phyloP scores from a whole-genome alignment of 2,888 invertebrate species.

The Ecliptopera silaceata region DNA sequence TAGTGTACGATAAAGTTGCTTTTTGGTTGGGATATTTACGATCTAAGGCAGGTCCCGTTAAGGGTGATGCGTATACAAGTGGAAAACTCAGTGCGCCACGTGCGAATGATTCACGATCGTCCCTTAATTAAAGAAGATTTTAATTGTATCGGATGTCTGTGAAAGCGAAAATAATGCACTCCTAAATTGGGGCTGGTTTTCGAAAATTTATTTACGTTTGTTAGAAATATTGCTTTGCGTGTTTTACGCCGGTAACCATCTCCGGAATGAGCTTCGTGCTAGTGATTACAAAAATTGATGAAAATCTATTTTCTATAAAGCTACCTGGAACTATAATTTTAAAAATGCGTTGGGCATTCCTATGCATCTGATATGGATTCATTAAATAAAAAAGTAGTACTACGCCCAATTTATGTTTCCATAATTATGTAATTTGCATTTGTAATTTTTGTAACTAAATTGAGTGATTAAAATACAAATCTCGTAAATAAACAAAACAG shows the following conservation, averaged over 20 bases:
- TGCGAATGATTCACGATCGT: constrained; percentile 82
- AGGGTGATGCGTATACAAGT: constrained; percentile 71
- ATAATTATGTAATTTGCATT: neutral
- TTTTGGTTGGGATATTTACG: constrained; percentile 50
- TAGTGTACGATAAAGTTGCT: constrained; percentile 50
- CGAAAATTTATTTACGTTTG: constrained; percentile 72
- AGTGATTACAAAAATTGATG: constrained; percentile 8
- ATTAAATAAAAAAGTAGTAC: no score
- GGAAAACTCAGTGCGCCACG: constrained; percentile 83
- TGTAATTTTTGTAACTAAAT: constrained; percentile 4
- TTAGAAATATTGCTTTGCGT: constrained; percentile 74
- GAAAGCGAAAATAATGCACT: constrained; percentile 83
- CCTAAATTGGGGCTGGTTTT: constrained; percentile 79
- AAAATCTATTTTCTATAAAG: constrained; percentile 8
- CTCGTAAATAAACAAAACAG: constrained; percentile 43
- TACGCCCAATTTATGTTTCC: neutral
- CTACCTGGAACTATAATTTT: neutral
- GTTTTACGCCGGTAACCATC: constrained; percentile 55
- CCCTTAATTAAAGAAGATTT: constrained; percentile 85
- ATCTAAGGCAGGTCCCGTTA: constrained; percentile 55
- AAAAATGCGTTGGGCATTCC: no score
- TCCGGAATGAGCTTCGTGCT: constrained; percentile 44
- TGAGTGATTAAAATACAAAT: constrained; percentile 21
- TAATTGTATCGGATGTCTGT: constrained; percentile 84
- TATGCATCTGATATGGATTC: no score